Evolutionary conservation across 1,140 invertebrate genomes (phyloP).

Genomic region (Atta cephalotes): DNA sequence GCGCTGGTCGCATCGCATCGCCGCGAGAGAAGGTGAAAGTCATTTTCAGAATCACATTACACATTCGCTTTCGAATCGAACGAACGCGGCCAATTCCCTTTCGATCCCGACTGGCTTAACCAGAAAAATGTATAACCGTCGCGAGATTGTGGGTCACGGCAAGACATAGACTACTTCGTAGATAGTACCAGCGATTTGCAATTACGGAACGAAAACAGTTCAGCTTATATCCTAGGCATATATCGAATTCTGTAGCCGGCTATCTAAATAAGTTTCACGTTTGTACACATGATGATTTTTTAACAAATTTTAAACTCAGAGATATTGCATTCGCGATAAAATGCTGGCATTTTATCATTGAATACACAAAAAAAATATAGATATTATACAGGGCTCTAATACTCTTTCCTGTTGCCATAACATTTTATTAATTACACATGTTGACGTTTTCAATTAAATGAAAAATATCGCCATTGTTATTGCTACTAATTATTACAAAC

Average conservation of each 20-base stretch:
- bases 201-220: neutral
- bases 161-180: neutral
- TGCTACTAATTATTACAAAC: slow-evolving; percentile 34
- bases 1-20: slow-evolving; percentile 3
- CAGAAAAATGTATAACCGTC: slow-evolving; percentile 31
- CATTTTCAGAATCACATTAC: slow-evolving; percentile 58
- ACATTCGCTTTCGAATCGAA: slow-evolving; percentile 47
- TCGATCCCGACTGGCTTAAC: slow-evolving; percentile 28
- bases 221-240: neutral
- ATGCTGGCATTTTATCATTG: neutral
- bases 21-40: slow-evolving; percentile 68
- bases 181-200: slow-evolving; percentile 1
- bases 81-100: slow-evolving; percentile 24
- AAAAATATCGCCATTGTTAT: slow-evolving; percentile 45
- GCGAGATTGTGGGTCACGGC: slow-evolving; percentile 47
- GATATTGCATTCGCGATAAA: slow-evolving; percentile 2
- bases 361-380: neutral
- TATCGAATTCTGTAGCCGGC: neutral
- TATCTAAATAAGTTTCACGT: neutral
- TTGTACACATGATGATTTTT: neutral
- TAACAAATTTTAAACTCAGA: slow-evolving; percentile 11
- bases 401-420: slow-evolving; percentile 27
- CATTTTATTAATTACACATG: slow-evolving; percentile 28
- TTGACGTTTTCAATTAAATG: slow-evolving; percentile 23
- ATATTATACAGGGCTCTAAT: neutral